A percentile compares a stretch with the other conserved stretches of the same genome.
phyloP scores from a whole-genome alignment of 30 jellyfish, hydroid and myxozoan genomes.

The Turritopsis dohrnii region DNA sequence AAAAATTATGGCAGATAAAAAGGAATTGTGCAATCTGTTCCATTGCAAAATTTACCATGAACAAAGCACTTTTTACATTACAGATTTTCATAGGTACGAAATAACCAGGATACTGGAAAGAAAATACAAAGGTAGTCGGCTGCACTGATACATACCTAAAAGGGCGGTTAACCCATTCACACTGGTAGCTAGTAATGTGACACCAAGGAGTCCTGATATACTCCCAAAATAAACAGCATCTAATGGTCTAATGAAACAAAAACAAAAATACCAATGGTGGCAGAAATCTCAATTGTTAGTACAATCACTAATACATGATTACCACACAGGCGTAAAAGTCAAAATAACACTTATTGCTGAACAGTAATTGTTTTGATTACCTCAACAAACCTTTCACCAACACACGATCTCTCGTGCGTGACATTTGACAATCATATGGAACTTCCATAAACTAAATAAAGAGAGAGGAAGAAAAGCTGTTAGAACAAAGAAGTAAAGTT shows the following conservation, averaged over 20 bases:
- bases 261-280: background rate
- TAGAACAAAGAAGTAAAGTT: background rate
- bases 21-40: too few relatives aligned
- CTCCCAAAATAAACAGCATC: conserved; percentile 70
- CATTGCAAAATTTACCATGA: too few relatives aligned
- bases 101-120: too few relatives aligned
- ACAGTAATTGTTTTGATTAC: conserved; percentile 32
- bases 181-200: conserved; percentile 26
- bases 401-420: conserved; percentile 90
- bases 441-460: conserved; percentile 67
- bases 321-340: too few relatives aligned
- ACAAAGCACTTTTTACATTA: too few relatives aligned
- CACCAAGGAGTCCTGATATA: conserved; percentile 47
- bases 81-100: too few relatives aligned
- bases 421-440: conserved; percentile 97
- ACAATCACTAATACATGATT: too few relatives aligned
- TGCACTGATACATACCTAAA: too few relatives aligned
- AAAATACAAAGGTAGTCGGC: too few relatives aligned
- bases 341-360: too few relatives aligned
- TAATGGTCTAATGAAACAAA: conserved; percentile 54
- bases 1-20: too few relatives aligned
- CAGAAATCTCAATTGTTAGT: too few relatives aligned
- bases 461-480: background rate
- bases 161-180: conserved; percentile 56
- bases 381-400: conserved; percentile 76